A percentile compares a stretch with the other conserved stretches of the same genome.
Evolutionary conservation across 2,888 invertebrate genomes (phyloP).

Genomic region (Conchocele bisecta): DNA sequence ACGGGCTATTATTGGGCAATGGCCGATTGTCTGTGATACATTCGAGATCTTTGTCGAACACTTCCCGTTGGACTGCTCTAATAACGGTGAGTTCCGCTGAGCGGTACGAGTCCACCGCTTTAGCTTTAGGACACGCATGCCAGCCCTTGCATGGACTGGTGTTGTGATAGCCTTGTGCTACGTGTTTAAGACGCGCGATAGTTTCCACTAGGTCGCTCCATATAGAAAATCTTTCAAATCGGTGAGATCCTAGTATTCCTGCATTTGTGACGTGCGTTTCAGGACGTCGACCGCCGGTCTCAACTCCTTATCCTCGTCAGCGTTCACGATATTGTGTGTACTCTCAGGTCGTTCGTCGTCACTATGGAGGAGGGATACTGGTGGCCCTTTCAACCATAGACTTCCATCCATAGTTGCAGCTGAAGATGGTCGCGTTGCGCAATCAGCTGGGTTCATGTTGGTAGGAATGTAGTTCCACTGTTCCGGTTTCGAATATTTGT

Average conservation of each 20-base stretch:
- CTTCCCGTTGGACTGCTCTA: too few species aligned
- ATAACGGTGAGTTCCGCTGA: too few species aligned
- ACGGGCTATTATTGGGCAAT: too few species aligned
- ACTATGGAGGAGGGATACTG: neutral
- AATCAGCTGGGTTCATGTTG: conserved; percentile 36
- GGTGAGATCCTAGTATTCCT: conserved; percentile 5
- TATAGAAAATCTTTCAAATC: conserved; percentile 15
- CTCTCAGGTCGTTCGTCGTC: neutral
- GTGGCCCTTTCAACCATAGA: conserved; percentile 21
- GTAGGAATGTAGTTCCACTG: conserved; percentile 44
- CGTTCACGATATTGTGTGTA: neutral
- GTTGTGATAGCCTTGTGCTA: too few species aligned
- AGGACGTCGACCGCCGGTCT: neutral
- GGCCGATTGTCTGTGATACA: too few species aligned
- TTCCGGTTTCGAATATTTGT: conserved; percentile 6
- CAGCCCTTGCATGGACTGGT: neutral
- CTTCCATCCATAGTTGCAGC: conserved; percentile 2
- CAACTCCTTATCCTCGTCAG: neutral
- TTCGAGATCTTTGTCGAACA: too few species aligned
- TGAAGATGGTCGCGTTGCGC: conserved; percentile 24
- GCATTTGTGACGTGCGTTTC: too few species aligned
- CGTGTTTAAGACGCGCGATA: conserved; percentile 9
- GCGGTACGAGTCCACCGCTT: too few species aligned
- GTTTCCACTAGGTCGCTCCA: conserved; percentile 2
- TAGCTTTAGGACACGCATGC: neutral